Evolutionary conservation across 1,140 invertebrate species (phyloP).

Genomic region (Drosophila paulistorum): DNA sequence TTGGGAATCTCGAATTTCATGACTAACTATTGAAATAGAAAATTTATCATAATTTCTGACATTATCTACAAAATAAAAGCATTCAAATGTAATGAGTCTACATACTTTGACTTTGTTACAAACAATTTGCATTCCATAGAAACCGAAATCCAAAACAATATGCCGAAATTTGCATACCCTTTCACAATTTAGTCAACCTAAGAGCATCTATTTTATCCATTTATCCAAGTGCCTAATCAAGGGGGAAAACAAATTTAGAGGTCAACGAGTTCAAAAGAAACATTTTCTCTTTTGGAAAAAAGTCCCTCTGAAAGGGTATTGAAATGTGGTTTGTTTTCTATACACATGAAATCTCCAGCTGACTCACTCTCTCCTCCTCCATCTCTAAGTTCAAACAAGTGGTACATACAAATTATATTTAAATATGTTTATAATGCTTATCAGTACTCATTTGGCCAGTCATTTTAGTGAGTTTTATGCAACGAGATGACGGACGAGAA

Average conservation of each 20-base stretch:
- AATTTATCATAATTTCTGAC: background rate
- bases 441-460: conserved; percentile 44
- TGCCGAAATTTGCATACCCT: background rate
- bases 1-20: background rate
- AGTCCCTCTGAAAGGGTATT: background rate
- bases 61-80: background rate
- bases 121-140: background rate
- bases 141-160: background rate
- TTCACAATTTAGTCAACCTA: background rate
- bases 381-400: background rate
- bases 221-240: background rate
- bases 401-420: background rate
- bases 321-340: conserved; percentile 33
- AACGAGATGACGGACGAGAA: background rate
- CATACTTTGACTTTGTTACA: background rate
- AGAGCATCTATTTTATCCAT: no score
- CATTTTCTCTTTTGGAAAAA: no score
- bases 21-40: background rate
- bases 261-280: no score
- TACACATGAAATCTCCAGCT: conserved; percentile 28
- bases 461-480: conserved; percentile 27
- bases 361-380: conserved; percentile 16
- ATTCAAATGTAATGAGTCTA: background rate
- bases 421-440: conserved; percentile 25
- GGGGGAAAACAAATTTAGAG: no score